Evolutionary conservation across 2,888 invertebrate genomes (phyloP).

Genomic region (Drosophila barbarae): DNA sequence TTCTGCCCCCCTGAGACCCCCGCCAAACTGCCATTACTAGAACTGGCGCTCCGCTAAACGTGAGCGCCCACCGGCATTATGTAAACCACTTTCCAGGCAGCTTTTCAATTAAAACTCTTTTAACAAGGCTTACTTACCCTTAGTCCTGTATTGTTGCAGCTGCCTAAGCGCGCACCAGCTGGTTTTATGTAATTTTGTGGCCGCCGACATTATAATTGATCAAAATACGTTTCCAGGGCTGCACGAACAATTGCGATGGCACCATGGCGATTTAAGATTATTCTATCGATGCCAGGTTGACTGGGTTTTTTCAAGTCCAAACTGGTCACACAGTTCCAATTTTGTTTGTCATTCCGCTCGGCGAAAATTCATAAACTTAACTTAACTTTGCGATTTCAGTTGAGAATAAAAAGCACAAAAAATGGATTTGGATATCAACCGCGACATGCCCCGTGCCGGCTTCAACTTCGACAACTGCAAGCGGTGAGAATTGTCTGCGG

Average conservation of each 20-base stretch:
- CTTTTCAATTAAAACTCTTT: slow-evolving; percentile 20
- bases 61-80: slow-evolving; percentile 42
- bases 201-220: slow-evolving; percentile 51
- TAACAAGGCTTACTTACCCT: slow-evolving; percentile 34
- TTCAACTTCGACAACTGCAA: slow-evolving; percentile 92
- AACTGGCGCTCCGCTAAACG: background rate
- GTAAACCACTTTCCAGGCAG: slow-evolving; percentile 41
- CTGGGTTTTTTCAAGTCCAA: background rate
- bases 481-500: slow-evolving; percentile 81
- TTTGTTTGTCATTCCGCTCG: slow-evolving; percentile 59
- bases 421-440: slow-evolving; percentile 86
- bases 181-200: slow-evolving; percentile 53
- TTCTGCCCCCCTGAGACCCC: background rate
- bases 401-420: slow-evolving; percentile 49
- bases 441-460: slow-evolving; percentile 86
- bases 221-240: slow-evolving; percentile 30
- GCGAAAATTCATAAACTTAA: slow-evolving; percentile 15
- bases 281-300: background rate
- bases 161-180: slow-evolving; percentile 45
- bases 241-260: slow-evolving; percentile 5
- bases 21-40: slow-evolving; percentile 4
- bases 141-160: slow-evolving; percentile 51
- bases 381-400: slow-evolving; percentile 18
- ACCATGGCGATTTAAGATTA: background rate
- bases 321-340: slow-evolving; percentile 27